These are phyloP conservation scores for Lutjanus argentimaculatus DNA, from an alignment of 2,797 vertebrate genomes.

Conservation along the genomic window DNA sequence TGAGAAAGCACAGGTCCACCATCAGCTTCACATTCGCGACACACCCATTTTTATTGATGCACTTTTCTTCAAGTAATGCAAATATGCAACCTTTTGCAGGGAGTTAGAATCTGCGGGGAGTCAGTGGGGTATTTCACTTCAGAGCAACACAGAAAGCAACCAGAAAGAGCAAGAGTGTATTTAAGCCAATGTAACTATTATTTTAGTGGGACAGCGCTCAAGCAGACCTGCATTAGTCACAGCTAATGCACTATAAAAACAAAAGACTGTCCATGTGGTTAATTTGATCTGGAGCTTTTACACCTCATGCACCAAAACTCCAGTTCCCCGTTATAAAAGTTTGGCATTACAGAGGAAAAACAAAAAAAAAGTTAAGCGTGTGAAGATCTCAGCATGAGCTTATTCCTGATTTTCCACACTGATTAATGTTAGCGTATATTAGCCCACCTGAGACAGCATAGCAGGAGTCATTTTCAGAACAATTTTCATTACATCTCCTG, in stretches of 20 bases:
- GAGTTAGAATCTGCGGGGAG: slow-evolving; percentile 35
- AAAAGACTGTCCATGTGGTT: slow-evolving; percentile 79
- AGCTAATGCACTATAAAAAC: slow-evolving; percentile 80
- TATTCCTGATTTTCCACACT: slow-evolving; percentile 80
- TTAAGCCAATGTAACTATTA: slow-evolving; percentile 81
- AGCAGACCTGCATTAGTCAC: slow-evolving; percentile 78
- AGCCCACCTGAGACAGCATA: slow-evolving; percentile 80
- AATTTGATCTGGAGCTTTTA: slow-evolving; percentile 81
- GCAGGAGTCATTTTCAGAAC: slow-evolving; percentile 78
- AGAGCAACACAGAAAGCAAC: slow-evolving; percentile 46
- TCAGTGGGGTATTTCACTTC: slow-evolving; percentile 52
- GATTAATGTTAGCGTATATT: slow-evolving; percentile 78
- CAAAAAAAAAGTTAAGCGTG: slow-evolving; percentile 50
- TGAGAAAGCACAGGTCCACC: slow-evolving; percentile 44
- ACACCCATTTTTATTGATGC: slow-evolving; percentile 10
- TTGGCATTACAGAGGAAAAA: slow-evolving; percentile 63
- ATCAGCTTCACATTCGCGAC: slow-evolving; percentile 3
- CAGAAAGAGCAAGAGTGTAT: slow-evolving; percentile 50
- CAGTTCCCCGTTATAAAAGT: slow-evolving; percentile 54
- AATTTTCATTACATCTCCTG: slow-evolving; percentile 82
- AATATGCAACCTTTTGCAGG: slow-evolving; percentile 23
- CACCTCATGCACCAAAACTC: slow-evolving; percentile 78
- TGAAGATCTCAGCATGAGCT: slow-evolving; percentile 69
- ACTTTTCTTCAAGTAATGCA: slow-evolving; percentile 40
- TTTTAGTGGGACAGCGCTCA: slow-evolving; percentile 75